These are phyloP conservation scores for Neolamprologus devosi DNA, from an alignment of 2,113 vertebrate genomes.

Conservation along the genomic window DNA sequence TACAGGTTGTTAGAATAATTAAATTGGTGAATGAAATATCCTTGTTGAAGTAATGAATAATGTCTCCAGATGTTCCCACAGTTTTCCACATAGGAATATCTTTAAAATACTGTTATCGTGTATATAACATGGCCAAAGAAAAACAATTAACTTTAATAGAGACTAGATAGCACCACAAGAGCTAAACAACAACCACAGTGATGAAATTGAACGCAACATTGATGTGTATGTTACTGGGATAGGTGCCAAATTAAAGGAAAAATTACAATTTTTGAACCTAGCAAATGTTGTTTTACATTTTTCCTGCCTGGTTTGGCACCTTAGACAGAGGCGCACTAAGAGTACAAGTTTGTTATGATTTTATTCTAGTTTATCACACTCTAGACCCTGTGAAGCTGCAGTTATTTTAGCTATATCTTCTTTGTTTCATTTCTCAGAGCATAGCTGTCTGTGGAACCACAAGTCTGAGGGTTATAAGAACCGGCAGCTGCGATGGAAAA, in stretches of 20 bases:
- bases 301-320: not conserved
- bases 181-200: not conserved
- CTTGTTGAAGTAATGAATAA: not conserved
- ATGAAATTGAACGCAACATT: not conserved
- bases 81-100: not conserved
- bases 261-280: not conserved
- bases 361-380: not conserved
- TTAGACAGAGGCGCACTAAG: not conserved
- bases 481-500: conserved; percentile 47
- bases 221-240: not conserved
- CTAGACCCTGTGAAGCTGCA: not conserved
- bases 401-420: not conserved
- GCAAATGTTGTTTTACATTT: not conserved
- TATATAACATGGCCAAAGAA: not conserved
- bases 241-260: not conserved
- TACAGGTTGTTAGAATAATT: not conserved
- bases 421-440: not conserved
- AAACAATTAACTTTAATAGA: not conserved
- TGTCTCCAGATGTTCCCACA: not conserved
- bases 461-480: conserved; percentile 50
- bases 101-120: not conserved
- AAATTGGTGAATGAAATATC: not conserved
- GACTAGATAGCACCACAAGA: not conserved
- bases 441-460: conserved; percentile 58
- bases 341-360: not conserved